A percentile compares a stretch with the other conserved stretches of the same genome.
Conservation (phyloP, 2,113 vertebrate species). For the Syngnathus floridae region DNA sequence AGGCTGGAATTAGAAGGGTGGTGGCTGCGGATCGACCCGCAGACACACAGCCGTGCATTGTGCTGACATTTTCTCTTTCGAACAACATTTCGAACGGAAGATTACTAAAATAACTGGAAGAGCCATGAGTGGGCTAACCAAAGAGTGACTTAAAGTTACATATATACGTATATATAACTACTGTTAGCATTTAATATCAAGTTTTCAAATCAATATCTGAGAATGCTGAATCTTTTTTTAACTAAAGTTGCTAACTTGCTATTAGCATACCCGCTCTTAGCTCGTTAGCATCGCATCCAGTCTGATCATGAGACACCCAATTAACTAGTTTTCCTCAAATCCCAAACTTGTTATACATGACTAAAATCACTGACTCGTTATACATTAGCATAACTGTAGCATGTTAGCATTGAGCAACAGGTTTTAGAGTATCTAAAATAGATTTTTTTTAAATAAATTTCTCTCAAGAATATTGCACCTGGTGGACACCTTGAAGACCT, state of each 20-base stretch:
- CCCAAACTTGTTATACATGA: background rate
- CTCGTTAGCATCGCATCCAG: too few relatives aligned
- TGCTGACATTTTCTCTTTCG: slow-evolving; percentile 6
- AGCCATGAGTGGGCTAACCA: background rate
- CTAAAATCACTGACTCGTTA: background rate
- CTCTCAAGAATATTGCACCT: background rate
- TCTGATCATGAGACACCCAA: too few relatives aligned
- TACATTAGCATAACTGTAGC: background rate
- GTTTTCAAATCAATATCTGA: too few relatives aligned
- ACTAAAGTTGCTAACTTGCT: too few relatives aligned
- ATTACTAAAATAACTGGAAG: background rate
- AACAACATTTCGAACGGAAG: background rate
- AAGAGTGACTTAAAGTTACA: background rate
- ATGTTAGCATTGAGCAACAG: background rate
- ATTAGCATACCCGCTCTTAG: too few relatives aligned
- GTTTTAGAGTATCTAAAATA: background rate
- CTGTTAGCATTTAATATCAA: too few relatives aligned
- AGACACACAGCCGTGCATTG: slow-evolving; percentile 23
- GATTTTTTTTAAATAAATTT: background rate
- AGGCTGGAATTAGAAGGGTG: slow-evolving; percentile 62
- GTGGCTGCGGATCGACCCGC: slow-evolving; percentile 49
- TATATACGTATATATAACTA: too few relatives aligned
- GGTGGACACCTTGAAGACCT: background rate
- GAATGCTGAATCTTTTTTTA: too few relatives aligned
- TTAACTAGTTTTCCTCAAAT: background rate